These are phyloP conservation scores for Mastigias papua DNA, from an alignment of 30 jellyfish, hydroid and myxozoan genomes.

Conservation along the genomic window DNA sequence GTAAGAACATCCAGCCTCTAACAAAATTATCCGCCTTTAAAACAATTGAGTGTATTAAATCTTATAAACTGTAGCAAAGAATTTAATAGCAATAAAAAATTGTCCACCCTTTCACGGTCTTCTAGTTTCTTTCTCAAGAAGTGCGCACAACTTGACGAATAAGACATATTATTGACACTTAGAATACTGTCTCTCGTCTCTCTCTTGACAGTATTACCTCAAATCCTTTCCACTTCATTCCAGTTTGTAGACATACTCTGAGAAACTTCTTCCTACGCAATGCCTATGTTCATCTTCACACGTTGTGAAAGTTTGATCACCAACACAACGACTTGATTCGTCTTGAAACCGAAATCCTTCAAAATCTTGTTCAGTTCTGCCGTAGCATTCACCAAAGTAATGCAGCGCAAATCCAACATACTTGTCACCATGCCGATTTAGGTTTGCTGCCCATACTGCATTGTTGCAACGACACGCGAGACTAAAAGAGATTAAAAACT, in stretches of 20 bases:
- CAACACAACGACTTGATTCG: slow-evolving; percentile 4
- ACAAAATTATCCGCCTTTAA: no score
- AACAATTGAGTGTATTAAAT: no score
- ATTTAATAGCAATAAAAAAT: no score
- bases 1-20: no score
- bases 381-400: slow-evolving; percentile 50
- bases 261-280: slow-evolving; percentile 13
- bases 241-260: slow-evolving; percentile 35
- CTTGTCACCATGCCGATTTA: not conserved
- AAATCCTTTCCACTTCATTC: not conserved
- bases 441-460: slow-evolving; percentile 5
- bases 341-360: not conserved
- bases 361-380: not conserved
- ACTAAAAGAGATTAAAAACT: not conserved
- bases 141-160: no score
- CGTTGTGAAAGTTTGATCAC: slow-evolving; percentile 4
- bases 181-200: no score
- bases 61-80: no score
- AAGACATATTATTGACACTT: no score
- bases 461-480: slow-evolving; percentile 26
- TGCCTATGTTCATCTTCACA: slow-evolving; percentile 19
- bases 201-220: no score
- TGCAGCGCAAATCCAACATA: slow-evolving; percentile 52
- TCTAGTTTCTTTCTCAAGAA: no score
- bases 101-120: no score